These are phyloP conservation scores for Symphodus melops DNA, from an alignment of 2,113 vertebrate species.

Conservation along the genomic window DNA sequence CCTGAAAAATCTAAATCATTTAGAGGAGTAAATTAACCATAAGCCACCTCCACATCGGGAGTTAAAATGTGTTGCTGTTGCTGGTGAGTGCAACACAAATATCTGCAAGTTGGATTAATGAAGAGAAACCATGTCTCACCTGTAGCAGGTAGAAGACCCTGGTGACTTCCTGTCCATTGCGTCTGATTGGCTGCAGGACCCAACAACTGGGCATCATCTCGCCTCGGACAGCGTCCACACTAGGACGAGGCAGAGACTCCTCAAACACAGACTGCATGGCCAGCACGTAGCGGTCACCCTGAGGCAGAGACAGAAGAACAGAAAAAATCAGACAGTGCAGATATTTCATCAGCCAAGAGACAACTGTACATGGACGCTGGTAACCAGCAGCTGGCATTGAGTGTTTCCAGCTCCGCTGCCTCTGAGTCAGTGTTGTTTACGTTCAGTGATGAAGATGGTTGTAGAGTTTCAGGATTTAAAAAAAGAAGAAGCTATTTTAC, in stretches of 20 bases:
- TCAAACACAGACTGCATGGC: slow-evolving; percentile 94
- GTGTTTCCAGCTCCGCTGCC: slow-evolving; percentile 17
- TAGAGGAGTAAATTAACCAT: too few relatives aligned
- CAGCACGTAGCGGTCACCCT: slow-evolving; percentile 88
- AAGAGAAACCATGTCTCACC: slow-evolving; percentile 77
- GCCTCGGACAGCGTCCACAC: slow-evolving; percentile 88
- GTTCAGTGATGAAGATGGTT: not conserved
- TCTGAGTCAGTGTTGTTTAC: slow-evolving; percentile 24
- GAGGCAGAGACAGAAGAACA: slow-evolving; percentile 6
- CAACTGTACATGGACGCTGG: slow-evolving; percentile 17
- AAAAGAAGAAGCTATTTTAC: not conserved
- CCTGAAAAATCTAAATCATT: too few relatives aligned
- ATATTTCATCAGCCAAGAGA: slow-evolving; percentile 47
- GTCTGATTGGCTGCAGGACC: slow-evolving; percentile 88
- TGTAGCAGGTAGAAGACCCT: slow-evolving; percentile 91
- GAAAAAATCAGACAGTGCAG: not conserved
- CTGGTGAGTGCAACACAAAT: too few relatives aligned
- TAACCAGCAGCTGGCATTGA: slow-evolving; percentile 39
- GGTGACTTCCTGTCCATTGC: slow-evolving; percentile 86
- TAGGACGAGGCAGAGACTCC: slow-evolving; percentile 91
- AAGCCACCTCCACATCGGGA: too few relatives aligned
- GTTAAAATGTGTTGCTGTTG: too few relatives aligned
- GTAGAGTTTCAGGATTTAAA: slow-evolving; percentile 10
- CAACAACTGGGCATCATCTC: slow-evolving; percentile 96
- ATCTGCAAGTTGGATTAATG: too few relatives aligned